phyloP scores from a whole-genome alignment of 2,113 vertebrate genomes.

The Semnopithecus entellus region DNA sequence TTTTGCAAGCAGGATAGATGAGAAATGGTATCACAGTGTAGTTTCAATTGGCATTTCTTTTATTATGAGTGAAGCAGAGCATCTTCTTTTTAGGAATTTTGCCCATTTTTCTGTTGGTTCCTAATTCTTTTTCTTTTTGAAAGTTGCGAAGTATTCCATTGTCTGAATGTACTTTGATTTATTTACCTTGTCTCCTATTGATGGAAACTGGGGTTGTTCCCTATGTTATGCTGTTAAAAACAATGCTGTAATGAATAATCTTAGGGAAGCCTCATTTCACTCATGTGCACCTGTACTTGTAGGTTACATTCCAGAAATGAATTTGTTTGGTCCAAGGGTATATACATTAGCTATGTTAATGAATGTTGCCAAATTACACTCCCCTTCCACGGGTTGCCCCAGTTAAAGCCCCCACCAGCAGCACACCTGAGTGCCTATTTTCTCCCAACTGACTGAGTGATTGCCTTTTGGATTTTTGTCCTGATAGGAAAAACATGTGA shows the following conservation, averaged over 20 bases:
- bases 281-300: background rate
- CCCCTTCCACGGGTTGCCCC: background rate
- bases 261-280: background rate
- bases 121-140: background rate
- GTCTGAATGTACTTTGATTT: background rate
- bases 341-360: background rate
- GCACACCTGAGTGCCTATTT: background rate
- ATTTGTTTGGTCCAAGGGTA: background rate
- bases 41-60: conserved; percentile 26
- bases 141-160: background rate
- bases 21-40: background rate
- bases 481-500: background rate
- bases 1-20: background rate
- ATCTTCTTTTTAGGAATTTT: conserved; percentile 22
- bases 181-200: background rate
- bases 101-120: conserved; percentile 3
- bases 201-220: background rate
- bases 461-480: background rate
- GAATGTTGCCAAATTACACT: background rate
- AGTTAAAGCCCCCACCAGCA: background rate
- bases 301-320: background rate
- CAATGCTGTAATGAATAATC: background rate
- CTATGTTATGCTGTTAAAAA: background rate
- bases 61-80: background rate
- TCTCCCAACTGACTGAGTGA: background rate